Percentiles rank a stretch among this genome's conserved stretches.
Conservation (phyloP, 2,797 vertebrate genomes). For the Phrynocephalus guinanensis region DNA sequence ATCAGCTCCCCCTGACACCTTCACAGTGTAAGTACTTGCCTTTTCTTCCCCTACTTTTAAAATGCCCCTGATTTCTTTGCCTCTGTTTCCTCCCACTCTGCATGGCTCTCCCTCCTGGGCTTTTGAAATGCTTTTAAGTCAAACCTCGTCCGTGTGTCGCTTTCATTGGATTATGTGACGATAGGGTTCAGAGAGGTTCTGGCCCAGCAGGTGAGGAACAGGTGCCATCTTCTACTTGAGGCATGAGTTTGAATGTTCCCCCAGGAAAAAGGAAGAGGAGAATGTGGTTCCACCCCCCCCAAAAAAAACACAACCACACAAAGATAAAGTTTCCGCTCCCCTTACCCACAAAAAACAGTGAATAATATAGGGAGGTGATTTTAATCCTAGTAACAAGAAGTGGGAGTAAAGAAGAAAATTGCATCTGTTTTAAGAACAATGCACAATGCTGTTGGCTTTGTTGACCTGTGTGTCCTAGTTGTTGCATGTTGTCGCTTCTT, state of each 20-base stretch:
- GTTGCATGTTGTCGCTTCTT: not conserved
- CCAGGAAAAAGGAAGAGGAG: too few species aligned
- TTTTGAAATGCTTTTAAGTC: not conserved
- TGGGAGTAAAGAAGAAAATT: not conserved
- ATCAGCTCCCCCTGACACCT: conserved; percentile 98
- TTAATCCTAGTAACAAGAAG: too few species aligned
- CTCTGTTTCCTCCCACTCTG: not conserved
- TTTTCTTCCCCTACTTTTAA: conserved; percentile 58
- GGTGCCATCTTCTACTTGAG: too few species aligned
- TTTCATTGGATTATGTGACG: not conserved
- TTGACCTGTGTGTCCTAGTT: not conserved
- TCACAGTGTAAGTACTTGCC: conserved; percentile 94
- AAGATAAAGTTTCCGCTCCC: too few species aligned
- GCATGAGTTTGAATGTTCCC: too few species aligned
- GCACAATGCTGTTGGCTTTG: not conserved
- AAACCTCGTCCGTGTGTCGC: conserved; percentile 6
- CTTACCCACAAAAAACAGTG: too few species aligned
- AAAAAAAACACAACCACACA: too few species aligned
- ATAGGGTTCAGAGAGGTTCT: too few species aligned
- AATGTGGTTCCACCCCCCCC: too few species aligned
- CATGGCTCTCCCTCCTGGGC: conserved; percentile 15
- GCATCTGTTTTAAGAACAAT: not conserved
- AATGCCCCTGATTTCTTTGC: not conserved
- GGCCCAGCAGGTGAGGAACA: too few species aligned
- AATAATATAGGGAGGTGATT: too few species aligned